Evolutionary conservation across 1,140 invertebrate genomes (phyloP).

Genomic region (Bombus terrestris): DNA sequence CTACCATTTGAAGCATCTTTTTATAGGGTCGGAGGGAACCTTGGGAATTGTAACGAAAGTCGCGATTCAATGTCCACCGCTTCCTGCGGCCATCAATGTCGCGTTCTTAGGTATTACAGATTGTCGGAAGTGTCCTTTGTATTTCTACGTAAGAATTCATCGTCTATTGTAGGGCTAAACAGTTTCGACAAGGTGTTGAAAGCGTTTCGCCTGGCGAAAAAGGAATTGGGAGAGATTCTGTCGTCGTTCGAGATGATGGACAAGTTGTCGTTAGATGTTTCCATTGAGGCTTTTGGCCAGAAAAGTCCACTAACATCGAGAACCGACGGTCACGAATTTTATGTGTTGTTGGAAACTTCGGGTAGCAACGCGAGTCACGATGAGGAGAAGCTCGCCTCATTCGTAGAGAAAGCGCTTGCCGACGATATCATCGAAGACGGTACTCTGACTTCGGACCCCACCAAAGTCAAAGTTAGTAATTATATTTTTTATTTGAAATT

Average conservation of each 20-base stretch:
- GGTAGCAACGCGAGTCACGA: conserved; percentile 93
- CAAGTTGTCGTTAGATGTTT: conserved; percentile 85
- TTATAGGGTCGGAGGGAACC: conserved; percentile 98
- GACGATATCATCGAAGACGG: conserved; percentile 91
- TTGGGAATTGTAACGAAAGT: conserved; percentile 97
- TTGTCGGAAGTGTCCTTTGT: neutral
- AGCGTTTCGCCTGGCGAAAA: conserved; percentile 88
- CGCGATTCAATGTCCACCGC: conserved; percentile 93
- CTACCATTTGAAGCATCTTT: conserved; percentile 97
- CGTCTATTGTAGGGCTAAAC: conserved; percentile 85
- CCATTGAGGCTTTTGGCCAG: conserved; percentile 85
- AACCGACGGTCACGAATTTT: conserved; percentile 88
- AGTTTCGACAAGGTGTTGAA: conserved; percentile 90
- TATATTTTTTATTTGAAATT: neutral
- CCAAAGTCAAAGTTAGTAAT: conserved; percentile 80
- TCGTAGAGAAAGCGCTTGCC: conserved; percentile 89
- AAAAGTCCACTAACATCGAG: conserved; percentile 75
- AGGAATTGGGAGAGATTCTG: conserved; percentile 92
- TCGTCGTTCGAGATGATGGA: conserved; percentile 98
- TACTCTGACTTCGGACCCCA: conserved; percentile 90
- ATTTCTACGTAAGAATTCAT: neutral
- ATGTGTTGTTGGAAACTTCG: conserved; percentile 95
- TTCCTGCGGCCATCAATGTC: conserved; percentile 90
- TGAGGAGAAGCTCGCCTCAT: conserved; percentile 92
- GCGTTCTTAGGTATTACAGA: conserved; percentile 91